Evolutionary conservation across 2,113 vertebrate species (phyloP).

Genomic region (Motacilla alba): DNA sequence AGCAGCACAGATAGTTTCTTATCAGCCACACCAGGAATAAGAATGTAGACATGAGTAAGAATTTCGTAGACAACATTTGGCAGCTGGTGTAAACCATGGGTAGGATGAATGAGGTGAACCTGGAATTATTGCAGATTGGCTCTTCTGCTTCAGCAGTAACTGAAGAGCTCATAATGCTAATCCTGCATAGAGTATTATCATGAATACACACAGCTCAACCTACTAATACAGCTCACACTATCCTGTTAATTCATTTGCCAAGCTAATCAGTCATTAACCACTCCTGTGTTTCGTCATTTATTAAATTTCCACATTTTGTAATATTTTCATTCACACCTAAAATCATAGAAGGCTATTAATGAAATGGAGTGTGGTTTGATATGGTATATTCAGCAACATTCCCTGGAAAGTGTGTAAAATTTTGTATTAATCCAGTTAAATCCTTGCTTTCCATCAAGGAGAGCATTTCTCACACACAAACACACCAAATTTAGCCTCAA

Average conservation of each 20-base stretch:
- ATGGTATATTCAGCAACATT: conserved; percentile 4
- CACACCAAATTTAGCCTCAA: rapidly evolving
- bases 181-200: not conserved
- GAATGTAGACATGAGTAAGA: not conserved
- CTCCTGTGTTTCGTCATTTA: conserved; percentile 16
- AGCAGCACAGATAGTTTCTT: not conserved
- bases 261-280: not conserved
- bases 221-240: not conserved
- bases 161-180: not conserved
- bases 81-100: not conserved
- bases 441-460: not conserved
- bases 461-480: not conserved
- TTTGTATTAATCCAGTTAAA: not conserved
- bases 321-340: conserved; percentile 42
- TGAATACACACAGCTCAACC: not conserved
- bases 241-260: not conserved
- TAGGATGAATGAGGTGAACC: not conserved
- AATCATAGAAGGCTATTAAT: conserved; percentile 5
- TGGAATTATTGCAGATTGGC: not conserved
- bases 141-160: not conserved
- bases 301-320: conserved; percentile 43
- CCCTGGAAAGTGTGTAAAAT: not conserved
- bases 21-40: not conserved
- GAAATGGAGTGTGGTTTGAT: conserved; percentile 11
- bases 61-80: not conserved